Base-by-base conservation (phyloP, 2,888 invertebrate species). In the Anagyrus pseudococci region DNA sequence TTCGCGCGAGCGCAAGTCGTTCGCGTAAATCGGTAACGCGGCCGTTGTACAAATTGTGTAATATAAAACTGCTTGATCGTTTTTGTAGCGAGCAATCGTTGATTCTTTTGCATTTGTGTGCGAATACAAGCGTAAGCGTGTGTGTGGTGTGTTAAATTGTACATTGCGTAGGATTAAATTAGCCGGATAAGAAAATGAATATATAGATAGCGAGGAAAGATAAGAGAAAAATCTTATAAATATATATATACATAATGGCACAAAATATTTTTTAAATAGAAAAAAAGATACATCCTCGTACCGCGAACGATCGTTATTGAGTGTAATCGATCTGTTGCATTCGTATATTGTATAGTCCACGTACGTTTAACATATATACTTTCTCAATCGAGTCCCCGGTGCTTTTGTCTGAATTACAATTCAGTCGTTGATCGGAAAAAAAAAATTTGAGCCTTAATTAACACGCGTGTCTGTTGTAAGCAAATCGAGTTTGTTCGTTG, bases 31-130 rank as follows among this genome's bases (percentile, higher is more conserved):
- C 56, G 23, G 50, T 52, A 48, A 26, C 44, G 55, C 23, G 58
- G 68, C 63, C 66, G 71, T 74, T 76, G 73, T 74, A 74, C 73
- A 75, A 73, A 73, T 69, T 73, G 70, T 74, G 72, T 76, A 72
- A 72, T 66, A 71, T 73, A 73, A 29, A 7, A 7, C 29, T 29
- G 64, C 55, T 73, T 67, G 65, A 66, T 68, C 66, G 59, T 67
- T 65, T 61, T 64, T 68, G 66, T 70, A 69, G 64, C 54, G n/a
- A n/a, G n/a, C n/a, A n/a, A n/a, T n/a, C n/a, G n/a, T n/a, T n/a
- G n/a, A n/a, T n/a, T n/a, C n/a, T n/a, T n/a, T n/a, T n/a, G n/a
- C n/a, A n/a, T n/a, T n/a, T n/a, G n/a, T n/a, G n/a, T n/a, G n/a
- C n/a, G n/a, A n/a, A n/a, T n/a, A n/a, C n/a, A n/a, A n/a, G n/a